phyloP scores from a whole-genome alignment of 2,797 vertebrate genomes.

The Diceros bicornis region DNA sequence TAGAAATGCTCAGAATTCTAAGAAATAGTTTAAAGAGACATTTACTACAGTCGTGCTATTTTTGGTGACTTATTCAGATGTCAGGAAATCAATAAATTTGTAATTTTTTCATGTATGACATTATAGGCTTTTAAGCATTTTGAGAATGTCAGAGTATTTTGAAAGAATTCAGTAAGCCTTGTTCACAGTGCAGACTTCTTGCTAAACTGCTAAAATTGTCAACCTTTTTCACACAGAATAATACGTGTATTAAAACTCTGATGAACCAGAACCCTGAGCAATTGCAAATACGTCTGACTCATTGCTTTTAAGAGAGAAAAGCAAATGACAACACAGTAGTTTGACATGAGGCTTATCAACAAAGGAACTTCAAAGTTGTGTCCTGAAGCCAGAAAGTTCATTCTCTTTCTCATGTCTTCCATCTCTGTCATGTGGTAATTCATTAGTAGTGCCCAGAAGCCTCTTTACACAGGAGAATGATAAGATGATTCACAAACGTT shows the following conservation, averaged over 20 bases:
- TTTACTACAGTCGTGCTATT: neutral
- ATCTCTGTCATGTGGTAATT: neutral
- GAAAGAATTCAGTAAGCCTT: conserved; percentile 66
- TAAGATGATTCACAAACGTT: neutral
- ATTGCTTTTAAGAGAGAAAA: conserved; percentile 37
- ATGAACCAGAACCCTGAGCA: neutral
- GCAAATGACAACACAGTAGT: neutral
- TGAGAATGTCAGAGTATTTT: conserved; percentile 54
- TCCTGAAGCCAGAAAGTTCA: neutral
- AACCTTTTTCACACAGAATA: neutral
- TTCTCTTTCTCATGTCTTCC: neutral
- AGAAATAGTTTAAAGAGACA: conserved; percentile 65
- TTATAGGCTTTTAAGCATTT: conserved; percentile 53
- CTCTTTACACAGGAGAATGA: neutral
- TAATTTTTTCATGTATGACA: conserved; percentile 33
- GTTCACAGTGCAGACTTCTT: conserved; percentile 7
- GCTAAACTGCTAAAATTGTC: conserved; percentile 41
- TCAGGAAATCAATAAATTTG: conserved; percentile 55
- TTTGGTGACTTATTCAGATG: conserved; percentile 65
- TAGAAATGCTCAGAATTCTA: conserved; percentile 25
- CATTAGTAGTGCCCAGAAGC: neutral
- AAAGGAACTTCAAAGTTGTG: neutral
- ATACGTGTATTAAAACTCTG: neutral
- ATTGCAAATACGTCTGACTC: neutral
- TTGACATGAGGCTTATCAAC: conserved; percentile 9